Evolutionary conservation across 2,888 invertebrate genomes (phyloP), one percentile per base, ranked within the genome.

Genomic region (Watsonalla cultraria): DNA sequence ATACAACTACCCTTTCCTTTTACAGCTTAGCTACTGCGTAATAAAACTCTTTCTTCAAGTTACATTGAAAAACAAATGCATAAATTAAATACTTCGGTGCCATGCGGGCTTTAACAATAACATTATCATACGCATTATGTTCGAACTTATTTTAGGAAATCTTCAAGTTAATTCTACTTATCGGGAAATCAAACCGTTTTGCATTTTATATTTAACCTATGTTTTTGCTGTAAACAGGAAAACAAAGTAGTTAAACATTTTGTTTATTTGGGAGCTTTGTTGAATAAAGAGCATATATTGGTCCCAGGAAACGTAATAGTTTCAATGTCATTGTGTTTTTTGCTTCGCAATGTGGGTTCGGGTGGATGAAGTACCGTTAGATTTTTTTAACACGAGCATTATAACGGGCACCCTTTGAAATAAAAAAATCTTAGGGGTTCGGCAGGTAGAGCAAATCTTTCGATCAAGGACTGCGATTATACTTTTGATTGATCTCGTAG

Each of bases 391-490:
- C 66, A 59, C 60, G 61, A 58, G 70, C 70, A 74, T 80, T 75
- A 83, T 86, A 84, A 86, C 82, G 82, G 84, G 74, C 76, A 86
- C 86, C 90, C 87, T 86, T 88, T 86, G 54, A 66, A 65, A 65
- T 72, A 75, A 83, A 87, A 86, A 81, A 89, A 83, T 69, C 59
- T 58, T 61, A 62, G 74, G 78, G 80, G 77, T 73, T 69, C 62
- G 60, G 82, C 90, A 90, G 90, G 90, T 90, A 90, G 78, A 82
- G 80, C 83, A 78, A 85, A 86, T 83, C 82, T 78, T 68, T 78
- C 68, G 84, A 87, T 88, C 81, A 72, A 78, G 74, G 72, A 67
- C 78, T 71, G 69, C 80, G 85, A 86, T 88, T 82, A 80, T 74
- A 70, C 71, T 70, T 64, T 64, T 73, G 78, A 82, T 82, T 76